Base-by-base conservation (phyloP, 2,888 invertebrate species). In the Linhomoeus sp. region DNA sequence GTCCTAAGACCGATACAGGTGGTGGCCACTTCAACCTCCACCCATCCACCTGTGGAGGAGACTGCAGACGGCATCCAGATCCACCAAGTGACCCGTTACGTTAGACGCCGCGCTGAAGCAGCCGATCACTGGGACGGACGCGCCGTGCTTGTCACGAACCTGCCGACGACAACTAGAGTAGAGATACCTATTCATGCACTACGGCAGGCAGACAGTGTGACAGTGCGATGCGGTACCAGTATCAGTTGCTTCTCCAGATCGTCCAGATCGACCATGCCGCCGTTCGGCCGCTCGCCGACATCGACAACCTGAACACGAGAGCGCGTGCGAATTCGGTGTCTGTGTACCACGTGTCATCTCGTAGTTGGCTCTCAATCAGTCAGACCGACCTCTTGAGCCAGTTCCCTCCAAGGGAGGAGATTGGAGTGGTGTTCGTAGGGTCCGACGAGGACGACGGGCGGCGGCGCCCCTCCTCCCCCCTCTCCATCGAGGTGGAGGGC, bases 21-120 rank as follows among this genome's bases (percentile, higher is more conserved):
- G 15, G 12, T 33, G 33, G 12, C 15, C n/a, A 17, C 19, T 7
- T n/a, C n/a, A 17, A 38, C 12, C 15, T 38, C 38, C n/a, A 38
- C 7, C 19, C 38, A 38, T 7, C 9, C 26, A 79, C 61, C 75
- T 79, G 60, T 86, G 85, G 17, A 86, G 72, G 3, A 83, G 69
- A 19, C 79, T 68, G 0, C 84, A 83, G 12, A 86, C 78, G 0
- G 78, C 77, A 2, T 82, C 76, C 58, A 83, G 82, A 67, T 85
- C 83, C 39, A 78, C 76, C 35, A 85, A 62, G n/a, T 81, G 77
- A 9, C 87, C 87, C 1, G 85, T 84, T n/a, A 85, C 75, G 62
- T 82, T 83, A 23, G 84, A 84, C 1, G 81, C 82, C 0, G 81
- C 82, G 24, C 79, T 77, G 66, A 87, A 85, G 65, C 81, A 80